phyloP scores from a whole-genome alignment of 2,888 invertebrate genomes.

The Lycocerus yunnanus region DNA sequence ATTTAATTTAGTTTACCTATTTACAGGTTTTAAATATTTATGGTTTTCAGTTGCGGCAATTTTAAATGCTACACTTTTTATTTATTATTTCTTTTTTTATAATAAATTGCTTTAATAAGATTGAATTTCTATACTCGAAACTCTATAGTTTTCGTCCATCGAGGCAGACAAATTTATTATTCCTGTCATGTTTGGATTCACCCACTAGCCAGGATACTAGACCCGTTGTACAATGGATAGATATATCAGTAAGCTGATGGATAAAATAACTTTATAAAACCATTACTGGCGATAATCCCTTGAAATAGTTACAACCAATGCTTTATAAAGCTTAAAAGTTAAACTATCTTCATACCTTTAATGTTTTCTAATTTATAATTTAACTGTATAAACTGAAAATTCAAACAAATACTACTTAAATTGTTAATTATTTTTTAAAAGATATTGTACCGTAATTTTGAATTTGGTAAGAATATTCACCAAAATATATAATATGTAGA shows the following conservation, averaged over 20 bases:
- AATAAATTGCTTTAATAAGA: background rate
- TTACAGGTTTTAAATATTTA: background rate
- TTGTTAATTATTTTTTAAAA: too few relatives aligned
- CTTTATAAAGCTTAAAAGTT: conserved; percentile 13
- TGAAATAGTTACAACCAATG: conserved; percentile 18
- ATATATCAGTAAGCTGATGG: conserved; percentile 18
- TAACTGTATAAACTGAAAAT: too few relatives aligned
- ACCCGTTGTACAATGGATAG: conserved; percentile 14
- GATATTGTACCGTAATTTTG: too few relatives aligned
- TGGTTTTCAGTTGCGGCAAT: background rate
- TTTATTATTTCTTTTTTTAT: background rate
- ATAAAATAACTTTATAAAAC: conserved; percentile 32
- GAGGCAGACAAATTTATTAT: conserved; percentile 17
- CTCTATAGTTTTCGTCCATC: background rate
- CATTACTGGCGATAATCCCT: conserved; percentile 29
- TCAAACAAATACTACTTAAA: too few relatives aligned
- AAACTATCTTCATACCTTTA: background rate
- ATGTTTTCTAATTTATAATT: background rate
- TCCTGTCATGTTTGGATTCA: conserved; percentile 20
- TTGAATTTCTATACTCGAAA: background rate
- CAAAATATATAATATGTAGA: too few relatives aligned
- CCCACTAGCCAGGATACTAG: conserved; percentile 15
- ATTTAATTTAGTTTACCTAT: background rate
- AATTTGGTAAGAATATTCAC: too few relatives aligned
- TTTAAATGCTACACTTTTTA: too few relatives aligned